A percentile compares a stretch with the other conserved stretches of the same genome.
Evolutionary conservation across 1,140 invertebrate genomes (phyloP).

Genomic region (Acromyrmex heyeri): DNA sequence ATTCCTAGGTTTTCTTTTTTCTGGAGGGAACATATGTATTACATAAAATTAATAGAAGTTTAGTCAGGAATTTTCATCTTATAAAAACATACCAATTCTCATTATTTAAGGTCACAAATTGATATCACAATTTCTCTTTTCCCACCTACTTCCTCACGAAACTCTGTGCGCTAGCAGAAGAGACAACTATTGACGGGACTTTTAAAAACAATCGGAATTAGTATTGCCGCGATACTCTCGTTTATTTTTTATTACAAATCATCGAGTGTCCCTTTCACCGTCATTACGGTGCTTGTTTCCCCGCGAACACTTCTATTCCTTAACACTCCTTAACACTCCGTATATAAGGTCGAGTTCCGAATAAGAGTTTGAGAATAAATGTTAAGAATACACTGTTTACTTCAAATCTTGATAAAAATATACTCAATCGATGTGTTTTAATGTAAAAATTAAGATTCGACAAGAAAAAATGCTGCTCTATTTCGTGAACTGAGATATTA

Average conservation of each 20-base stretch:
- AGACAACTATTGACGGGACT: not conserved
- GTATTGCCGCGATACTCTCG: not conserved
- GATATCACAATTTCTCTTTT: not conserved
- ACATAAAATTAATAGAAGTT: not conserved
- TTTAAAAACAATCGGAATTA: not conserved
- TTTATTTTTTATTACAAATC: not conserved
- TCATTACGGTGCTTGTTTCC: too few species aligned
- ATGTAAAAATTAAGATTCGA: too few species aligned
- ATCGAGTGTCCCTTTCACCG: not conserved
- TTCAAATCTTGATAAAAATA: too few species aligned
- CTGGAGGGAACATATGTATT: not conserved
- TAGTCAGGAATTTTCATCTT: not conserved
- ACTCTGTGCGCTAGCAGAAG: not conserved
- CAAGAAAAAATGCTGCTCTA: too few species aligned
- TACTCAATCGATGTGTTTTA: too few species aligned
- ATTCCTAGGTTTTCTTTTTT: not conserved
- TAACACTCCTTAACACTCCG: not conserved
- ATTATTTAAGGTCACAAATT: conserved; percentile 6
- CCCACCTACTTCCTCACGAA: not conserved
- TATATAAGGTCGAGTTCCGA: not conserved
- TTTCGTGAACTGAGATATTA: too few species aligned
- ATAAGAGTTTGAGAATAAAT: too few species aligned
- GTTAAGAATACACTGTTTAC: too few species aligned
- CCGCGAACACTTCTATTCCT: not conserved
- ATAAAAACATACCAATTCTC: not conserved